Percentiles rank a stretch among this genome's conserved stretches.
Conservation (phyloP, 2,797 vertebrate genomes). For the Amblyraja radiata region DNA sequence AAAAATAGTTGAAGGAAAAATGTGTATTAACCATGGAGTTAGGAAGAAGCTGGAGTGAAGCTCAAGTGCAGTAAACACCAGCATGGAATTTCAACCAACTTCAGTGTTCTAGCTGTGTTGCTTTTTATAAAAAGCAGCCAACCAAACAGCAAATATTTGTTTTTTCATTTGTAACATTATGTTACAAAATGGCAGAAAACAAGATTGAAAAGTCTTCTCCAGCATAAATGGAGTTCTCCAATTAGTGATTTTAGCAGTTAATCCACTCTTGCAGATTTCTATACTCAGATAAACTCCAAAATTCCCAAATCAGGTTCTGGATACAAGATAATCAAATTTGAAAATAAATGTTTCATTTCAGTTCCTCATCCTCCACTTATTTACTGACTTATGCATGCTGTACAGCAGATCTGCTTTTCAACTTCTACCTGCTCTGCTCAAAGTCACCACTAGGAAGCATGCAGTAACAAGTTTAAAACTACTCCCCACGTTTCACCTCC, state of each 20-base stretch:
- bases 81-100: neutral
- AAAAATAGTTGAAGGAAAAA: neutral
- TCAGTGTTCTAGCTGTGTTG: neutral
- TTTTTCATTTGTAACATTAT: no score
- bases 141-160: neutral
- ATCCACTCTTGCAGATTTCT: neutral
- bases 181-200: neutral
- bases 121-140: neutral
- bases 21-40: neutral
- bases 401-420: neutral
- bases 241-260: neutral
- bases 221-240: neutral
- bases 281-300: neutral
- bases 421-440: neutral
- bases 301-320: neutral
- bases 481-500: neutral
- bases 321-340: neutral
- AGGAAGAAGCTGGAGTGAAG: neutral
- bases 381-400: neutral
- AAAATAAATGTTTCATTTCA: neutral
- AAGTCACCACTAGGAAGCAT: neutral
- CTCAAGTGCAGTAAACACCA: neutral
- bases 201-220: neutral
- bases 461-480: neutral
- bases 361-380: neutral